Evolutionary conservation across 2,888 invertebrate species (phyloP).

Genomic region (Petrolisthes manimaculis): DNA sequence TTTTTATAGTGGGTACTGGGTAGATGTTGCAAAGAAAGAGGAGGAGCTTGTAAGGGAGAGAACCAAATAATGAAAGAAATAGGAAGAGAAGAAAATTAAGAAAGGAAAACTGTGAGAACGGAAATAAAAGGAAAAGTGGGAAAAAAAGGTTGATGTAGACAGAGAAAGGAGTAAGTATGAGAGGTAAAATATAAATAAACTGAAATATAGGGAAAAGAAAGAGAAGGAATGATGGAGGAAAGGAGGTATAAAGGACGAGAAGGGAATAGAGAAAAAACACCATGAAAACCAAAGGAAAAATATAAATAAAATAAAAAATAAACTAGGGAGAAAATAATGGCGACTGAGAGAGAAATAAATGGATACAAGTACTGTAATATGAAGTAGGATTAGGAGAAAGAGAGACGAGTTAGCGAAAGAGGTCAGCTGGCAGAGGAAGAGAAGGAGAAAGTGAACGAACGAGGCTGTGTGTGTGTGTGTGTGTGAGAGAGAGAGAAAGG

Average conservation of each 20-base stretch:
- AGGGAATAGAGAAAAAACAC: not conserved
- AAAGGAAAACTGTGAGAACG: not conserved
- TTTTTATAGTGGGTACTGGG: no score
- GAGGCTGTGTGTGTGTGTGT: not conserved
- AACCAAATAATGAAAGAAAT: not conserved
- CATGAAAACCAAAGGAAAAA: not conserved
- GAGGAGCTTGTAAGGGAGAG: not conserved
- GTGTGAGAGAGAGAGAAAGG: no score
- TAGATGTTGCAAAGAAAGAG: not conserved
- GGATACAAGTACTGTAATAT: no score
- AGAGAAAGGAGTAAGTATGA: not conserved
- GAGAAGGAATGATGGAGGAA: not conserved
- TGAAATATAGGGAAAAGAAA: not conserved
- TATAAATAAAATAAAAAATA: not conserved
- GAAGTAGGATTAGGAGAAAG: no score
- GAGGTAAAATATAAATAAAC: not conserved
- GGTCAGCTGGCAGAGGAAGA: not conserved
- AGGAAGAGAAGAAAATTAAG: not conserved
- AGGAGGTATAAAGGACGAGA: not conserved
- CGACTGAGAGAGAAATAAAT: not conserved
- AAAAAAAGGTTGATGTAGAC: not conserved
- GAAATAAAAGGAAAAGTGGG: not conserved
- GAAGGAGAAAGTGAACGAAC: not conserved
- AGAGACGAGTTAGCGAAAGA: not conserved
- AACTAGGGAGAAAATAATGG: not conserved